These are phyloP conservation scores for Leptopilina drosophilae DNA, from an alignment of 2,888 invertebrate genomes.

Conservation along the genomic window DNA sequence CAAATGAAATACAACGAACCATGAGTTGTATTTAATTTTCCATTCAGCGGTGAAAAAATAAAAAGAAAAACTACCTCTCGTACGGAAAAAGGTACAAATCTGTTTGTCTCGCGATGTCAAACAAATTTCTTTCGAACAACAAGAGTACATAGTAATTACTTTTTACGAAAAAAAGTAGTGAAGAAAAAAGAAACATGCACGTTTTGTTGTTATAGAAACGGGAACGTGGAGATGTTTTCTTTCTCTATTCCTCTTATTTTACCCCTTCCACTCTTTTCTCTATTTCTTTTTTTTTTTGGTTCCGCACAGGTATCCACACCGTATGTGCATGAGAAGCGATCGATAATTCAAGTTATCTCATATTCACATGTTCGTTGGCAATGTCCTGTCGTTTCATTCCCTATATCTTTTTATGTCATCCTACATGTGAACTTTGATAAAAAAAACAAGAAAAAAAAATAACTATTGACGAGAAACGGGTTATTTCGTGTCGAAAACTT, in stretches of 20 bases:
- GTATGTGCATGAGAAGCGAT: conserved; percentile 46
- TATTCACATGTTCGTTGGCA: conserved; percentile 52
- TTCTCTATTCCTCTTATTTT: conserved; percentile 40
- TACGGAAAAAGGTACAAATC: no score
- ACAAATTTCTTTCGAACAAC: neutral
- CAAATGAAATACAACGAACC: no score
- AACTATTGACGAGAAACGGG: neutral
- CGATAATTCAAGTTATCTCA: conserved; percentile 55
- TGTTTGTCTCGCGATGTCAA: no score
- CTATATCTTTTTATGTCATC: conserved; percentile 51
- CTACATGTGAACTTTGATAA: conserved; percentile 8
- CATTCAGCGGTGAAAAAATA: no score
- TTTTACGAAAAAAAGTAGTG: conserved; percentile 7
- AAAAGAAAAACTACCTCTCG: neutral
- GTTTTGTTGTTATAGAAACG: conserved; percentile 11
- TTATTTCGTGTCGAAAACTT: neutral
- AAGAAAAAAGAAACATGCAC: conserved; percentile 4
- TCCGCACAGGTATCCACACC: conserved; percentile 32
- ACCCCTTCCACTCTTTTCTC: neutral
- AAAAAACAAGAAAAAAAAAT: no score
- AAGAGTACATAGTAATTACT: conserved; percentile 4
- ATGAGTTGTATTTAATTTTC: no score
- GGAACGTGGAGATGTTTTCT: neutral
- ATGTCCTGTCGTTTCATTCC: conserved; percentile 52
- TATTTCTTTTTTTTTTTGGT: conserved; percentile 43